A percentile compares a stretch with the other conserved stretches of the same genome.
phyloP scores from a whole-genome alignment of 2,888 invertebrate genomes.

The Ormyrus rosae region DNA sequence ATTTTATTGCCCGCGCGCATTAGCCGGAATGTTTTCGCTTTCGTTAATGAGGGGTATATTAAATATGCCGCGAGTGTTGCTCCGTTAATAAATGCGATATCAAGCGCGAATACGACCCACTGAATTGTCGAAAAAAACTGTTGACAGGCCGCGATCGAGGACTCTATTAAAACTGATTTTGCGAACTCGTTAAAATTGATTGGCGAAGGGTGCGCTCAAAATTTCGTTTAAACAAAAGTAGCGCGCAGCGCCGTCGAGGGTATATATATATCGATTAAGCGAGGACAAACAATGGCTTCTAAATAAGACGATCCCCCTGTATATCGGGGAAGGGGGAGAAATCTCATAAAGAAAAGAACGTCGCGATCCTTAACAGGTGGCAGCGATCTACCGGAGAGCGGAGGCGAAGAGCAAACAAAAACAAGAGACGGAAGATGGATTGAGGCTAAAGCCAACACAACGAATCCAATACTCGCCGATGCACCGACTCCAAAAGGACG shows the following conservation, averaged over 20 bases:
- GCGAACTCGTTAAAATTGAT: no score
- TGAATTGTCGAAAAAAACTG: no score
- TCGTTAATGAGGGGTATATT: slow-evolving; percentile 17
- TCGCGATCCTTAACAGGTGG: slow-evolving; percentile 55
- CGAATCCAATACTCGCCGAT: slow-evolving; percentile 44
- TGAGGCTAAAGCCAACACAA: slow-evolving; percentile 37
- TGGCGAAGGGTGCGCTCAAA: no score
- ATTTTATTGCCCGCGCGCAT: slow-evolving; percentile 10
- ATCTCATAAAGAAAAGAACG: slow-evolving; percentile 8
- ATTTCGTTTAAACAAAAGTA: no score
- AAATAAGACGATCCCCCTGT: no score
- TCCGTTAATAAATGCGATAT: slow-evolving; percentile 3
- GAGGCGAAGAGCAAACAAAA: slow-evolving; percentile 44
- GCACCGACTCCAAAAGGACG: neutral
- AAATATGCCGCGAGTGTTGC: slow-evolving; percentile 8
- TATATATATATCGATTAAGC: no score
- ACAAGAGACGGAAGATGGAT: slow-evolving; percentile 47
- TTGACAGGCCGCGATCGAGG: no score
- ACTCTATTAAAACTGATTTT: no score
- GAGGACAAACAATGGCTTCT: no score
- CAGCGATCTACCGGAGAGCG: slow-evolving; percentile 26
- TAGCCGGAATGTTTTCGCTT: slow-evolving; percentile 41
- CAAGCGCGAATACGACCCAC: neutral
- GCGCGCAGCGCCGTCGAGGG: no score
- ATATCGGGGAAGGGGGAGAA: neutral